These are phyloP conservation scores for Orchestes rusci DNA, from an alignment of 2,888 invertebrate species.

Conservation along the genomic window DNA sequence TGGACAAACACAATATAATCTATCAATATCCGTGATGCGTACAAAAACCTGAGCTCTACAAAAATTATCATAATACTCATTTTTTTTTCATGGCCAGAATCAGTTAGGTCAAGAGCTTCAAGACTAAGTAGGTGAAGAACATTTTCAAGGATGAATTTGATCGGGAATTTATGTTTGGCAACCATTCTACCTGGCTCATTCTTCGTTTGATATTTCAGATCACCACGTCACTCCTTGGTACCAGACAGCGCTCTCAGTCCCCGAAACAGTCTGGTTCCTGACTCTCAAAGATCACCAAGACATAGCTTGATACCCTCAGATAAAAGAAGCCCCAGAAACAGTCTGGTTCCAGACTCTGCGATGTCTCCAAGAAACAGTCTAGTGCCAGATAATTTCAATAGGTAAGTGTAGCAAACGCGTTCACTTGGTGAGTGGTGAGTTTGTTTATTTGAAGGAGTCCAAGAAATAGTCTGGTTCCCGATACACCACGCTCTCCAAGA, in stretches of 20 bases:
- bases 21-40: no score
- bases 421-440: no score
- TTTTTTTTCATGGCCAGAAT: no score
- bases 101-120: no score
- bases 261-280: conserved; percentile 56
- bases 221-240: conserved; percentile 50
- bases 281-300: conserved; percentile 44
- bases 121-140: no score
- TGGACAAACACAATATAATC: no score
- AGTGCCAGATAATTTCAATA: conserved; percentile 45
- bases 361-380: conserved; percentile 50
- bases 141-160: no score
- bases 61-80: no score
- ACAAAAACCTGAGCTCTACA: no score
- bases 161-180: no score
- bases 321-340: conserved; percentile 51
- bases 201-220: conserved; percentile 12
- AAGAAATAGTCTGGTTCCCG: conserved; percentile 51
- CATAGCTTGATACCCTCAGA: conserved; percentile 58
- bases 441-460: conserved; percentile 46
- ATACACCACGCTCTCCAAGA: conserved; percentile 52
- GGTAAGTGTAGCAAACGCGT: no score
- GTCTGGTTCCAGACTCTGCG: conserved; percentile 38
- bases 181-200: no score
- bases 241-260: conserved; percentile 51